A percentile compares a stretch with the other conserved stretches of the same genome.
These are phyloP conservation scores for Carlito syrichta DNA, from an alignment of 2,113 vertebrate species.

Conservation along the genomic window DNA sequence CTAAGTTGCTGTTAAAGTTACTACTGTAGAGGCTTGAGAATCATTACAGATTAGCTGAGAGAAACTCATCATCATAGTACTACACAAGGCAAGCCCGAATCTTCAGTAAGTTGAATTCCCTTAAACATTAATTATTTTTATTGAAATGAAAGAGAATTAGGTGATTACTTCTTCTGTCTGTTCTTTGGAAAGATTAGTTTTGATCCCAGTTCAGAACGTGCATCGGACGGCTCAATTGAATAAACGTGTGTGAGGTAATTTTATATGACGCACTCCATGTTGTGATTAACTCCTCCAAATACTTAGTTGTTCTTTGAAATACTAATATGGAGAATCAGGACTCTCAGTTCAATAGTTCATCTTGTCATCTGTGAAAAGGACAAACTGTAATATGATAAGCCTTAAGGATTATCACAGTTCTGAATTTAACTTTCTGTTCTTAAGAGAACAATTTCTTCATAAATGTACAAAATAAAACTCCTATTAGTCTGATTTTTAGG, in stretches of 20 bases:
- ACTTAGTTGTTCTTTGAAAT: conserved; percentile 56
- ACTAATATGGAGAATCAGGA: conserved; percentile 41
- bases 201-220: conserved; percentile 14
- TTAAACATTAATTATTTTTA: conserved; percentile 58
- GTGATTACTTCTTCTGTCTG: conserved; percentile 53
- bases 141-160: conserved; percentile 27
- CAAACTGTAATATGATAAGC: conserved; percentile 14
- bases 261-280: not conserved
- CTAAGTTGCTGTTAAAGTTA: not conserved
- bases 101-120: conserved; percentile 12
- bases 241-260: conserved; percentile 40
- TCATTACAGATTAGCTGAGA: not conserved
- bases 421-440: conserved; percentile 66
- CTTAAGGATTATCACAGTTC: not conserved
- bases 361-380: conserved; percentile 44
- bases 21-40: not conserved
- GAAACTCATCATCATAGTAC: not conserved
- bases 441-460: conserved; percentile 18
- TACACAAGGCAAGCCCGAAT: not conserved
- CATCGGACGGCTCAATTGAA: not conserved
- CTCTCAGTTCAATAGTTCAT: conserved; percentile 51
- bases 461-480: conserved; percentile 9
- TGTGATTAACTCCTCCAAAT: conserved; percentile 50
- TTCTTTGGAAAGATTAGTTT: conserved; percentile 49
- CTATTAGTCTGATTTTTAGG: not conserved